Evolutionary conservation across 2,113 vertebrate species (phyloP).

Genomic region (Furnarius figulus): DNA sequence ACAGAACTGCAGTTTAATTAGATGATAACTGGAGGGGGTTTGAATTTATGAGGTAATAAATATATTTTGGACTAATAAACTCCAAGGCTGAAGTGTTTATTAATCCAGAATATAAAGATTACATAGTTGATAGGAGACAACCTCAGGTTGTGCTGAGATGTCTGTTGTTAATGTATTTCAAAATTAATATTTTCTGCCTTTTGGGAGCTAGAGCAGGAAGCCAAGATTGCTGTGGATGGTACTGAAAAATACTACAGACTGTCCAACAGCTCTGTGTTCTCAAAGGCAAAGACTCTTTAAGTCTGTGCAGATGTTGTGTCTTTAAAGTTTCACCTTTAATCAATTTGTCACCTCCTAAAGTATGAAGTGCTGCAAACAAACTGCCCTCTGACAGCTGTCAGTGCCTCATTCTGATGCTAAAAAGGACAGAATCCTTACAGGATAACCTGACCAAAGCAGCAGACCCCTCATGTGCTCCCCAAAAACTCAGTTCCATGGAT

Average conservation of each 20-base stretch:
- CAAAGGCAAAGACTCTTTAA: background rate
- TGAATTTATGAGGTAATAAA: slow-evolving; percentile 66
- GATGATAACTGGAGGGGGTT: slow-evolving; percentile 52
- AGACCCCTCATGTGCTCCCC: background rate
- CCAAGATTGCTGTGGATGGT: background rate
- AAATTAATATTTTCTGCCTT: background rate
- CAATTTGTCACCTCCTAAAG: background rate
- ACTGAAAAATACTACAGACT: background rate
- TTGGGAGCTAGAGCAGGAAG: background rate
- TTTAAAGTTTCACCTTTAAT: background rate
- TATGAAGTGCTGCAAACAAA: background rate
- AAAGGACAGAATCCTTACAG: background rate
- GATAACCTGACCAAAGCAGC: background rate
- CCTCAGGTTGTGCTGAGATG: background rate
- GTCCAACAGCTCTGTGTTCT: background rate
- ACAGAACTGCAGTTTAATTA: slow-evolving; percentile 54
- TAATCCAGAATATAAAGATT: slow-evolving; percentile 33
- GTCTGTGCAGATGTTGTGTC: background rate
- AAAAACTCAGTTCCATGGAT: background rate
- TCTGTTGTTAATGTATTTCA: background rate
- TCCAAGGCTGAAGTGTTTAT: slow-evolving; percentile 47
- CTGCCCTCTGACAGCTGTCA: background rate
- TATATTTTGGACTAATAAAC: slow-evolving; percentile 60
- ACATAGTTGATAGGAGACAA: slow-evolving; percentile 1
- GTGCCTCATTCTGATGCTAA: background rate